Evolutionary conservation across 1,140 invertebrate species (phyloP), one percentile per base, ranked within the genome.

Genomic region (Conus ventricosus): DNA sequence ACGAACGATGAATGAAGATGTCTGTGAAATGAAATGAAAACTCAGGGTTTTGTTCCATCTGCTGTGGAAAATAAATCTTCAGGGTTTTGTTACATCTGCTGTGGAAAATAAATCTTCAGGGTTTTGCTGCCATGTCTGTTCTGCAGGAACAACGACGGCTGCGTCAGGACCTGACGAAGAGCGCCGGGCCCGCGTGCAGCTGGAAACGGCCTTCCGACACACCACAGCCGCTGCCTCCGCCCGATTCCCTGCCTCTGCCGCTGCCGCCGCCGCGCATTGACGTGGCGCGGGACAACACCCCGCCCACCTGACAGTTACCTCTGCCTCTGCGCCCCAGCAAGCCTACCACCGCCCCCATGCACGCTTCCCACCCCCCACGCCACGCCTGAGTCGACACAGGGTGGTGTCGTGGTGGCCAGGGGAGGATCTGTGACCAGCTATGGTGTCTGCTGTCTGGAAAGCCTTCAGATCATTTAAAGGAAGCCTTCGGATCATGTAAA

Each of bases 121-220:
- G 39, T 39, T 39, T 39, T 39, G 39, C 39, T 39, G 39, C 17
- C 51, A 8, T 84, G 0, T 39, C 0, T 51, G 17, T 81, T 25
- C 67, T 87, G 25, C 80, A 93, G 91, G 91, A 92, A 78, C 92
- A 93, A 78, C 91, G 91, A 76, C 88, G 83, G 76, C 87, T 93
- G 84, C 91, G 90, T 57, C 85, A 88, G 57, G 92, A 93, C 86
- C 78, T 93, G 75, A 93, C 57, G 92, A 93, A 51, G 92, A 92
- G 85, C 80, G 86, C 13, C 91, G 91, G 87, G 91, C 91, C 1
- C 84, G 92, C 25, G 90, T 90, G 27, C 81, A 87, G 67, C 85
- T 93, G 76, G 91, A 93, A 67, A 87, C 53, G 27, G 90, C 88
- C 53, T 75, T 93, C 60, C 87, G 89, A 75, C 90, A 91, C 86